Evolutionary conservation across 2,888 invertebrate genomes (phyloP).

Genomic region (Lepetodrilus schrolli): DNA sequence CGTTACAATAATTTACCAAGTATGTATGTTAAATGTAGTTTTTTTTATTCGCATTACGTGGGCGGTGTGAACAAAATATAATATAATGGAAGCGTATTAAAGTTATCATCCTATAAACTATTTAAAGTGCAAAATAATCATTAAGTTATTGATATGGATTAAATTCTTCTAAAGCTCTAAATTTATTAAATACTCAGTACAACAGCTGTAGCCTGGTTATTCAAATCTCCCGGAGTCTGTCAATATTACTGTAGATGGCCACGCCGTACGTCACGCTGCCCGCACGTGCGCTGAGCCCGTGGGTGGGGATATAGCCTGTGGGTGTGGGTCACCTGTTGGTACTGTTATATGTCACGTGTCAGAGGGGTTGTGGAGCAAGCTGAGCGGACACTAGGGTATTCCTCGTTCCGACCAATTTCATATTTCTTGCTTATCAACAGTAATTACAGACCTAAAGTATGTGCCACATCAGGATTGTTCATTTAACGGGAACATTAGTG

Average conservation of each 20-base stretch:
- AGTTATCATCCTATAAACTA: too few species aligned
- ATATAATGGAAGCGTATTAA: too few species aligned
- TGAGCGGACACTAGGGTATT: not conserved
- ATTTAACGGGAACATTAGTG: not conserved
- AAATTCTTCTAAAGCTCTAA: too few species aligned
- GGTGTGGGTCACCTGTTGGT: not conserved
- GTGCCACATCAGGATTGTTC: not conserved
- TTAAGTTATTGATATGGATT: too few species aligned
- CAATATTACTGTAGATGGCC: slow-evolving; percentile 1
- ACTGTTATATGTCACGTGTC: not conserved
- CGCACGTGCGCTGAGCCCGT: not conserved
- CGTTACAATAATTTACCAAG: too few species aligned
- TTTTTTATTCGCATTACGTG: too few species aligned
- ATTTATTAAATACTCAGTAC: too few species aligned
- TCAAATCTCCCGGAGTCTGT: not conserved
- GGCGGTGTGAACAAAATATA: too few species aligned
- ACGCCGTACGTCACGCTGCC: not conserved
- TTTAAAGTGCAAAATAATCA: too few species aligned
- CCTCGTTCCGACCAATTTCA: not conserved
- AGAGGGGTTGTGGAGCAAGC: not conserved
- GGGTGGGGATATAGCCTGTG: not conserved
- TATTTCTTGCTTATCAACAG: not conserved
- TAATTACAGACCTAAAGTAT: not conserved
- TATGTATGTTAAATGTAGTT: too few species aligned
- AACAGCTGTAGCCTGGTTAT: not conserved